phyloP scores from a whole-genome alignment of 2,113 vertebrate species.

The Takifugu flavidus region DNA sequence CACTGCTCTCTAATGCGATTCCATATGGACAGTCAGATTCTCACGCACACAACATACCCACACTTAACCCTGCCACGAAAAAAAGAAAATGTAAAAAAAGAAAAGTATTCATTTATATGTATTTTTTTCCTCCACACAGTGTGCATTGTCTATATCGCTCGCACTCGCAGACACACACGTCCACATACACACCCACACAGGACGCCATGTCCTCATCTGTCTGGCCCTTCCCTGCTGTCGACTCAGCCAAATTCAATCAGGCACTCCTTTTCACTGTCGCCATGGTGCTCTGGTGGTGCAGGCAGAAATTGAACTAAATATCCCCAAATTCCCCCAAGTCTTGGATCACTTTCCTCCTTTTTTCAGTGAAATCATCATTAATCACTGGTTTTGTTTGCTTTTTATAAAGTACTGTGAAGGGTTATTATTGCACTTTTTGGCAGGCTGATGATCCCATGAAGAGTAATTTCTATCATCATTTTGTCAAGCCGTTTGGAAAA shows the following conservation, averaged over 20 bases:
- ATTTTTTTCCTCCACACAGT: neutral
- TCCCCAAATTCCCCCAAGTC: neutral
- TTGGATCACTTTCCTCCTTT: neutral
- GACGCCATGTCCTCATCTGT: slow-evolving; percentile 53
- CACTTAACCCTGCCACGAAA: slow-evolving; percentile 3
- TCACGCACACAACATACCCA: slow-evolving; percentile 6
- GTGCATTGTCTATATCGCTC: neutral
- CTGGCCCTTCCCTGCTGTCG: slow-evolving; percentile 53
- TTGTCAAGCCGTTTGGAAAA: neutral
- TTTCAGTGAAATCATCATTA: neutral
- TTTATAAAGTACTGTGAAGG: neutral
- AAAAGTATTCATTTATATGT: neutral
- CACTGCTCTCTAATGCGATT: slow-evolving; percentile 4
- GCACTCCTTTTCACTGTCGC: slow-evolving; percentile 47
- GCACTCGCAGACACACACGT: neutral
- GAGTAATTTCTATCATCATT: neutral
- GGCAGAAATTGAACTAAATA: slow-evolving; percentile 26
- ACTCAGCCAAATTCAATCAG: slow-evolving; percentile 67
- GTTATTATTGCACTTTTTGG: neutral
- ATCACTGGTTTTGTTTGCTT: neutral
- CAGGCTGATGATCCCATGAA: neutral
- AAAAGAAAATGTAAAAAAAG: neutral
- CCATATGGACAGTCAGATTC: slow-evolving; percentile 1
- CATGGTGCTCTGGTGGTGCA: slow-evolving; percentile 47
- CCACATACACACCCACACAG: slow-evolving; percentile 12